These are phyloP conservation scores for Bambusicola thoracicus DNA, from an alignment of 2,113 vertebrate genomes.

Conservation along the genomic window DNA sequence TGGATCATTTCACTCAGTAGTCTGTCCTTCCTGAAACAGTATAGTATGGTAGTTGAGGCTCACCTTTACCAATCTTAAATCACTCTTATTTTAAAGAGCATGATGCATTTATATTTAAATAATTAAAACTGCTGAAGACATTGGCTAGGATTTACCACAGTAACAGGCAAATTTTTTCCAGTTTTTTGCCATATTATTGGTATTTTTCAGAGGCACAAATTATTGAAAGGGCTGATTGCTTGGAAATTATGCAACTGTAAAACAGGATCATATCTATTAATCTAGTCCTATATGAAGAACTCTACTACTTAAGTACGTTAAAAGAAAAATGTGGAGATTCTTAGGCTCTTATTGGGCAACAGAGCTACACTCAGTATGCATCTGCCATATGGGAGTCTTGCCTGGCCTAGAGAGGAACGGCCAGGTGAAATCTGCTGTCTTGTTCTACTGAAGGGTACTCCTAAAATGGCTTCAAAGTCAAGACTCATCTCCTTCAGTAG, in stretches of 20 bases:
- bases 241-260: neutral
- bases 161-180: neutral
- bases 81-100: neutral
- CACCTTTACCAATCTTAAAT: neutral
- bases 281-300: neutral
- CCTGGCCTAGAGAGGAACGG: neutral
- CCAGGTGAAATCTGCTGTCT: neutral
- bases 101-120: neutral
- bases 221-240: neutral
- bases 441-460: neutral
- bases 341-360: neutral
- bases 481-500: neutral
- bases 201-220: neutral
- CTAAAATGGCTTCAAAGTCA: neutral
- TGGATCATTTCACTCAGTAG: neutral
- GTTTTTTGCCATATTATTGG: neutral
- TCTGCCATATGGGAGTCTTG: neutral
- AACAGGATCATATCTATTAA: neutral
- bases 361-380: neutral
- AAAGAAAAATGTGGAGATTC: neutral
- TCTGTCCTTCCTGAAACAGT: neutral
- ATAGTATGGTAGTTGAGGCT: neutral
- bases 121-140: neutral
- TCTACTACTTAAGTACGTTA: neutral
- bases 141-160: neutral